A percentile compares a stretch with the other conserved stretches of the same genome.
phyloP scores from a whole-genome alignment of 2,113 vertebrate species.

The Lepidothrix coronata region DNA sequence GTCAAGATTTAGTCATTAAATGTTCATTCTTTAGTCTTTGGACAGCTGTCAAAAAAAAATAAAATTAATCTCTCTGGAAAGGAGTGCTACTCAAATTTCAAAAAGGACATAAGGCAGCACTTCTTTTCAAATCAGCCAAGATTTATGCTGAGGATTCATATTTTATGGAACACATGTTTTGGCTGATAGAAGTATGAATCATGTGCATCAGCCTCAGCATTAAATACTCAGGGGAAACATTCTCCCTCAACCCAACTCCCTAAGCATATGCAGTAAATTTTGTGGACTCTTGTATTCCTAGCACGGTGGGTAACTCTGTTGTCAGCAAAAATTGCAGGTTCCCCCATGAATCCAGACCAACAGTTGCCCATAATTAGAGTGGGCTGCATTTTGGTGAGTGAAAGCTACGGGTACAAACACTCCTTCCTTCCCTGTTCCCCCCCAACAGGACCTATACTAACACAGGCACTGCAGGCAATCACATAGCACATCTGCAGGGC shows the following conservation, averaged over 20 bases:
- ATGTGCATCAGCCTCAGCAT: background rate
- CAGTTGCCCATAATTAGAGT: background rate
- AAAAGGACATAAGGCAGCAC: background rate
- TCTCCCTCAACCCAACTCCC: background rate
- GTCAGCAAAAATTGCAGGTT: background rate
- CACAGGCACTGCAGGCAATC: background rate
- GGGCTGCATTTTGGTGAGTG: background rate
- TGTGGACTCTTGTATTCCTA: background rate
- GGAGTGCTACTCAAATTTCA: background rate
- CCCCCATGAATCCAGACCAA: background rate
- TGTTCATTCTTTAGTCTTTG: slow-evolving; percentile 21
- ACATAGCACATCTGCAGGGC: background rate
- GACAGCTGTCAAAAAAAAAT: slow-evolving; percentile 1
- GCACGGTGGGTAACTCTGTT: background rate
- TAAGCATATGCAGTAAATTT: background rate
- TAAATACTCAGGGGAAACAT: background rate
- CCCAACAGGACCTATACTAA: background rate
- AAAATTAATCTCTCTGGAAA: slow-evolving; percentile 4
- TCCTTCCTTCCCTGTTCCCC: background rate
- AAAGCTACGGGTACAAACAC: background rate
- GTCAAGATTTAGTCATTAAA: slow-evolving; percentile 41
- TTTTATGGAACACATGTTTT: slow-evolving; percentile 34
- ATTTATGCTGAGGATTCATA: slow-evolving; percentile 10
- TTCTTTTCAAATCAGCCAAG: slow-evolving; percentile 1
- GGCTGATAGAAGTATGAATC: background rate